Conservation (phyloP, 2,113 vertebrate species). For the Atractosteus spatula region DNA sequence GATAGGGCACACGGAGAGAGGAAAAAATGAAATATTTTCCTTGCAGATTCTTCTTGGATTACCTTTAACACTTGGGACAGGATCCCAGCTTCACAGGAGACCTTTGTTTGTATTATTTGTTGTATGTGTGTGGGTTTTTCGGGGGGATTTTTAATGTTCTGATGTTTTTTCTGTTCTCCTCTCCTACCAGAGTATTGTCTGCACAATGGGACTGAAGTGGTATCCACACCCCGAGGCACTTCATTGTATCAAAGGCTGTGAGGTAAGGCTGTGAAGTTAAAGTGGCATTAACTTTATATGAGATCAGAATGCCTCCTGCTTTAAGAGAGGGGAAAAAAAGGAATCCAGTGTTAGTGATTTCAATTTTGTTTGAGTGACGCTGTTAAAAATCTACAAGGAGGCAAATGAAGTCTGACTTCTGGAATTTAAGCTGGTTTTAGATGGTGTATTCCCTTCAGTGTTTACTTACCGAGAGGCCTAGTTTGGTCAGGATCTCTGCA, state of each 20-base stretch:
- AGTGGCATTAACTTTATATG: not conserved
- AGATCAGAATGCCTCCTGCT: not conserved
- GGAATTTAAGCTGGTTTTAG: too few relatives aligned
- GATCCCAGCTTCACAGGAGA: not conserved
- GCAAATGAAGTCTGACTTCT: too few relatives aligned
- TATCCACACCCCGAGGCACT: conserved; percentile 86
- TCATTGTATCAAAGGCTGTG: conserved; percentile 94
- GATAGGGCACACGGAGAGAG: not conserved
- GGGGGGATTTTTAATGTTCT: not conserved
- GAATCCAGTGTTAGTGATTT: too few relatives aligned
- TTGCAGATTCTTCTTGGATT: not conserved
- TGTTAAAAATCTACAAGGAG: too few relatives aligned
- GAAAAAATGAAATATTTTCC: conserved; percentile 3
- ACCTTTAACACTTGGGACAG: not conserved
- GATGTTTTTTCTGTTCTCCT: conserved; percentile 32
- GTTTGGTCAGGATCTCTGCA: too few relatives aligned
- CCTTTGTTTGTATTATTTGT: not conserved
- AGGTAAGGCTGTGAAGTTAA: conserved; percentile 84
- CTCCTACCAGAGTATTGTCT: conserved; percentile 79
- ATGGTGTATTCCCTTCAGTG: too few relatives aligned
- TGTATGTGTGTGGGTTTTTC: not conserved
- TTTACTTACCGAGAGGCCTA: too few relatives aligned
- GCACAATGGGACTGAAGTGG: conserved; percentile 91
- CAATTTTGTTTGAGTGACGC: too few relatives aligned
- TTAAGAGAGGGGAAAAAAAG: too few relatives aligned